A percentile compares a stretch with the other conserved stretches of the same genome.
phyloP scores from a whole-genome alignment of 2,888 invertebrate genomes.

The Syrista parreyssii region DNA sequence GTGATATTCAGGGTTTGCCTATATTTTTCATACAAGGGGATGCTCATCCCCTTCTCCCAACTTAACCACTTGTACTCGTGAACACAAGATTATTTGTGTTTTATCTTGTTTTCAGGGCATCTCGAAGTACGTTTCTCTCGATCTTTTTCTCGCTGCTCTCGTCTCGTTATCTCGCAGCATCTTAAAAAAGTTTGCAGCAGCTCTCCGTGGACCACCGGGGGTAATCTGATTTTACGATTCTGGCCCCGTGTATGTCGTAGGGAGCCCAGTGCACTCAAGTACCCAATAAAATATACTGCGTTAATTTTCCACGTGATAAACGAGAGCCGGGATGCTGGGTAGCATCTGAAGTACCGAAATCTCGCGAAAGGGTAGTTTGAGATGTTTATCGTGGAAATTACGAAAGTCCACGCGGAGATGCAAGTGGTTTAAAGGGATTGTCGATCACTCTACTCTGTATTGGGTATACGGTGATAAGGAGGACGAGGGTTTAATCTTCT shows the following conservation, averaged over 20 bases:
- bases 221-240: background rate
- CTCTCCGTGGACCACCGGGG: background rate
- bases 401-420: background rate
- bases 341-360: background rate
- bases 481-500: background rate
- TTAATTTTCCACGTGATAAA: background rate
- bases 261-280: background rate
- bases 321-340: background rate
- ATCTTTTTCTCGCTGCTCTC: background rate
- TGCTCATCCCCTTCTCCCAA: background rate
- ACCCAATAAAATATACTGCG: background rate
- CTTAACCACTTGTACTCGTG: background rate
- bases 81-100: background rate
- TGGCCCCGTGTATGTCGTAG: background rate
- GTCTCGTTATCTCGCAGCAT: background rate
- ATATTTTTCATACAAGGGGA: background rate
- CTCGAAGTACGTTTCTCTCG: background rate
- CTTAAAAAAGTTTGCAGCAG: background rate
- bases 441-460: background rate
- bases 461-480: background rate
- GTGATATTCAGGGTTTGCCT: background rate
- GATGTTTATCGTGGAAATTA: background rate
- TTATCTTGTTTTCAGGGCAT: background rate
- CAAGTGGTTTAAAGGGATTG: background rate
- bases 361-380: background rate